Conservation (phyloP, 2,888 invertebrate genomes). For the Microdon myrmicae region DNA sequence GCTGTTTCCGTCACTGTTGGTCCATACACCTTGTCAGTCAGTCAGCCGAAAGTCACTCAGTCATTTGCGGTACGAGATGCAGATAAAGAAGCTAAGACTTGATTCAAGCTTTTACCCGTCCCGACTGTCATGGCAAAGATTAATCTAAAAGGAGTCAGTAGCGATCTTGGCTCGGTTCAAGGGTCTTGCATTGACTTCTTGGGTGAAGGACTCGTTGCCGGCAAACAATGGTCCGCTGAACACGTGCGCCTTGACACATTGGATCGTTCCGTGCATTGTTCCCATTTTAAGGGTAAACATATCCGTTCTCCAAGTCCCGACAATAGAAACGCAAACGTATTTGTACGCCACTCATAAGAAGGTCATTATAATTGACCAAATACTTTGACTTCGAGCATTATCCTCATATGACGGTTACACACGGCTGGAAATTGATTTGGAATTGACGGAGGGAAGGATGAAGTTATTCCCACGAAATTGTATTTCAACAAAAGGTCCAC, state of each 20-base stretch:
- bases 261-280: conserved; percentile 28
- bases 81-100: conserved; percentile 47
- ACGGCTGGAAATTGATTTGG: conserved; percentile 8
- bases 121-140: conserved; percentile 46
- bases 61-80: conserved; percentile 40
- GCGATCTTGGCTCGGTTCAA: conserved; percentile 42
- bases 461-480: conserved; percentile 36
- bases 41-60: conserved; percentile 35
- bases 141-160: conserved; percentile 48
- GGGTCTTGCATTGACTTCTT: conserved; percentile 45
- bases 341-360: conserved; percentile 5
- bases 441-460: conserved; percentile 5
- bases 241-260: conserved; percentile 37
- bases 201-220: conserved; percentile 35
- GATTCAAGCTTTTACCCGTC: conserved; percentile 19
- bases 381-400: conserved; percentile 33
- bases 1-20: conserved; percentile 17
- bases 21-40: conserved; percentile 34
- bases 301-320: conserved; percentile 25
- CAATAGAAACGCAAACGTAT: no score
- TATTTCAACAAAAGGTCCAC: conserved; percentile 40
- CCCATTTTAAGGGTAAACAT: conserved; percentile 23
- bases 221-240: conserved; percentile 33
- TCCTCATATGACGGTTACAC: conserved; percentile 26
- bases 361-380: conserved; percentile 34